Evolutionary conservation across 2,797 vertebrate species (phyloP), one percentile per base, ranked within the genome.

Genomic region (Coregonus sp.): DNA sequence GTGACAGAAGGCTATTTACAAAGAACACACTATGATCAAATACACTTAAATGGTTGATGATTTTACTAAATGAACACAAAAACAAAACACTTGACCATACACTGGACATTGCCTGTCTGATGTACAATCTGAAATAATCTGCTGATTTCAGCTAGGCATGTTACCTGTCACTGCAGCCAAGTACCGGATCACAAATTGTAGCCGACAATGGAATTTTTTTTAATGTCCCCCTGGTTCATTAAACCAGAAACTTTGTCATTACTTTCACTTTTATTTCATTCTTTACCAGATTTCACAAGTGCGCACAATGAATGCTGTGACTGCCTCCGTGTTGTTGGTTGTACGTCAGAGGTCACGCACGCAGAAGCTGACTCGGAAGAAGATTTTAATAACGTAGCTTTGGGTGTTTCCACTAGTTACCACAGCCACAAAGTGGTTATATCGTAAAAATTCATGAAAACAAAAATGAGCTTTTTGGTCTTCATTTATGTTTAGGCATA

Each of bases 241-340:
- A 11, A 47, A 47, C 40, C 9, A 11, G 11, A 11, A 47, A 47
- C 40, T 47, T 47, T 33, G 63, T 14, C 14, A 14, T 66, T 66
- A 66, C 63, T 66, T 66, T 66, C 63, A 31, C 29, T 66, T 66
- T 5, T 47, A 66, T 31, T 65, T 29, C 61, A 65, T 31, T 65
- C 11, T 29, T 25, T 11, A 65, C 20, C 25, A 31, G 61, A 4
- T 29, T 63, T 63, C 59, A 20, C 59, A 63, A 63, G 59, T 29
- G 20, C 20, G 52, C 52, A 47, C 40, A n/a, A n/a, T 29, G 7
- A 65, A 31, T 31, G 61, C n/a, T n/a, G 52, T 56, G 52, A 56
- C 40, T 5, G 15, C 16, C 18, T 56, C 52, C 2, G 50, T 11
- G 5, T 51, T 51, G 50, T 51, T 51, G 50, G 7, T 4, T 5